Percentiles rank a stretch among this genome's conserved stretches.
Evolutionary conservation across 2,113 vertebrate species (phyloP).

Genomic region (Anseranas semipalmata): DNA sequence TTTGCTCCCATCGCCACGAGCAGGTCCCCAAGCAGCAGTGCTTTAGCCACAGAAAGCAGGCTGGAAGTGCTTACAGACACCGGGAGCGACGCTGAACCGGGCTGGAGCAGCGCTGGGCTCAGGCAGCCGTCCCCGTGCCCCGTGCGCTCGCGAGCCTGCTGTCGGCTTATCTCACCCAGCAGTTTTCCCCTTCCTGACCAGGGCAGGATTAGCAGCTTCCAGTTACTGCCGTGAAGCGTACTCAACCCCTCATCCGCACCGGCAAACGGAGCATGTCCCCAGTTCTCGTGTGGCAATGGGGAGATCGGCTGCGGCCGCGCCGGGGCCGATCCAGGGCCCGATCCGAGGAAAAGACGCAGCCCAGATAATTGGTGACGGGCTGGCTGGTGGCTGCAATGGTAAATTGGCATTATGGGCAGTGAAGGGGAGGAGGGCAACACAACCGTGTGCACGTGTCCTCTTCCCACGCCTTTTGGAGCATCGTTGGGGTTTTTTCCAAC

Average conservation of each 20-base stretch:
- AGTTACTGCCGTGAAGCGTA: slow-evolving; percentile 32
- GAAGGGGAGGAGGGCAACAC: not conserved
- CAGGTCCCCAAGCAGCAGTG: not conserved
- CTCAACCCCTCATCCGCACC: slow-evolving; percentile 36
- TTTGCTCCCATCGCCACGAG: rapidly evolving
- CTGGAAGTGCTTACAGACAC: not conserved
- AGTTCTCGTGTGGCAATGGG: not conserved
- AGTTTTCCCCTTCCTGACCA: slow-evolving; percentile 50
- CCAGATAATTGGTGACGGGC: not conserved
- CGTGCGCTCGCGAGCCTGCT: slow-evolving; percentile 4
- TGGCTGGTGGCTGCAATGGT: not conserved
- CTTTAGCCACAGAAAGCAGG: not conserved
- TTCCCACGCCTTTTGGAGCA: not conserved
- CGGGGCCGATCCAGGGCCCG: too few relatives aligned
- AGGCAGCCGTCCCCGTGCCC: not conserved
- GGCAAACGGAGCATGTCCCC: not conserved
- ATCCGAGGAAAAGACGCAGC: not conserved
- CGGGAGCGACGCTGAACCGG: not conserved
- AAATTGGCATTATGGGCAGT: not conserved
- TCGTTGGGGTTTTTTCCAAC: not conserved
- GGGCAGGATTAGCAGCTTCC: slow-evolving; percentile 60
- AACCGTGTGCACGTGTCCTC: rapidly evolving
- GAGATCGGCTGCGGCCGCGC: rapidly evolving
- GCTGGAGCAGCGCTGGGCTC: not conserved
- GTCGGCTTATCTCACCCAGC: slow-evolving; percentile 45